Conservation (phyloP, 2,113 vertebrate genomes). For the Andinoacara biseriatus region DNA sequence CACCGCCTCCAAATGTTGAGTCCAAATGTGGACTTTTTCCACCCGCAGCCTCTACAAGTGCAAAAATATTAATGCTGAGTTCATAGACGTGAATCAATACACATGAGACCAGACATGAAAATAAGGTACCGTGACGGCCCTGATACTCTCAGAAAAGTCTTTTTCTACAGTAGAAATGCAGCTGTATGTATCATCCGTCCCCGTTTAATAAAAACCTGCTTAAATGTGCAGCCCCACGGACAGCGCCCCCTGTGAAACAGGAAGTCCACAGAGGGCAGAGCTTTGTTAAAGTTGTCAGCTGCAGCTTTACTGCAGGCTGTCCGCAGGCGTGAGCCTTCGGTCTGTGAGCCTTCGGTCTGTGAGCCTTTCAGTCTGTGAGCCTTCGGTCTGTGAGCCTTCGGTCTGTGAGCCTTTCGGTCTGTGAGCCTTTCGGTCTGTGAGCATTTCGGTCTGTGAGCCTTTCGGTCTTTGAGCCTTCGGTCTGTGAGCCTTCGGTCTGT, state of each 20-base stretch:
- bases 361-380: too few species aligned
- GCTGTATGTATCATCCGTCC: neutral
- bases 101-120: neutral
- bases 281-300: neutral
- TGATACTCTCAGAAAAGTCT: neutral
- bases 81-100: neutral
- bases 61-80: neutral
- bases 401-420: too few species aligned
- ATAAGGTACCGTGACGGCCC: neutral
- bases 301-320: conserved; percentile 7
- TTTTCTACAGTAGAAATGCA: neutral
- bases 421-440: too few species aligned
- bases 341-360: too few species aligned
- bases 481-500: too few species aligned
- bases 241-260: neutral
- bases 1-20: too few species aligned
- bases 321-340: neutral
- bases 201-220: neutral
- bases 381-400: too few species aligned
- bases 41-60: neutral
- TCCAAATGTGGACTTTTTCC: neutral
- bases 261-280: neutral
- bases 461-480: too few species aligned
- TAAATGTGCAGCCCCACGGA: neutral
- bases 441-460: too few species aligned